Evolutionary conservation across 2,888 invertebrate genomes (phyloP).

Genomic region (Leptogaster cylindrica): DNA sequence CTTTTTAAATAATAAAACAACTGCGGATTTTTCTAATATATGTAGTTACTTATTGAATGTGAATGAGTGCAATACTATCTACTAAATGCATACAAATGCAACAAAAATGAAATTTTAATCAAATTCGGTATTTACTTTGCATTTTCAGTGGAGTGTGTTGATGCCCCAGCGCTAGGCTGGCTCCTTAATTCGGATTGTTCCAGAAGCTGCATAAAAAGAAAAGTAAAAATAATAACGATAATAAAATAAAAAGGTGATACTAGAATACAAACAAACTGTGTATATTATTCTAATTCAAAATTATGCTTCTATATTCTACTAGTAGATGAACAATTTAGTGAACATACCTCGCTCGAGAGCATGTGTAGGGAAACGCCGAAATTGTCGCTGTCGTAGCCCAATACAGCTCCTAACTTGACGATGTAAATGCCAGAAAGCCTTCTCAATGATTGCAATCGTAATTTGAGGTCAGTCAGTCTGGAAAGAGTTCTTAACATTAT

Average conservation of each 20-base stretch:
- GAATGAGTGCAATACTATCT: background rate
- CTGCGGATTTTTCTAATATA: too few relatives aligned
- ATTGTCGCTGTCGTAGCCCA: conserved; percentile 74
- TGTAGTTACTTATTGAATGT: too few relatives aligned
- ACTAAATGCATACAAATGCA: conserved; percentile 12
- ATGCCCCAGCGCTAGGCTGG: conserved; percentile 63
- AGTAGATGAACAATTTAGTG: background rate
- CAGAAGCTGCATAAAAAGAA: conserved; percentile 73
- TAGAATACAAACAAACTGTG: background rate
- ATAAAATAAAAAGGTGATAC: conserved; percentile 47
- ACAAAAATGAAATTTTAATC: conserved; percentile 49
- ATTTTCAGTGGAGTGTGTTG: conserved; percentile 65
- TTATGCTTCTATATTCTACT: background rate
- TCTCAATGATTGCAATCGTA: conserved; percentile 81
- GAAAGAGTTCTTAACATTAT: conserved; percentile 60
- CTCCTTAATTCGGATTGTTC: conserved; percentile 67
- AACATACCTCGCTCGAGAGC: conserved; percentile 68
- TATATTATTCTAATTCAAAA: background rate
- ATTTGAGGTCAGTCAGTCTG: conserved; percentile 78
- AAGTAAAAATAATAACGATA: conserved; percentile 53
- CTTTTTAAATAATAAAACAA: too few relatives aligned
- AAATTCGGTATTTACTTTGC: conserved; percentile 69
- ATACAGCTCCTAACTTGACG: conserved; percentile 78
- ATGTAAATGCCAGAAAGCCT: conserved; percentile 84
- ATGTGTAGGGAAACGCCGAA: conserved; percentile 64